These are phyloP conservation scores for Intellagama lesueurii DNA, from an alignment of 2,797 vertebrate species.

Conservation along the genomic window DNA sequence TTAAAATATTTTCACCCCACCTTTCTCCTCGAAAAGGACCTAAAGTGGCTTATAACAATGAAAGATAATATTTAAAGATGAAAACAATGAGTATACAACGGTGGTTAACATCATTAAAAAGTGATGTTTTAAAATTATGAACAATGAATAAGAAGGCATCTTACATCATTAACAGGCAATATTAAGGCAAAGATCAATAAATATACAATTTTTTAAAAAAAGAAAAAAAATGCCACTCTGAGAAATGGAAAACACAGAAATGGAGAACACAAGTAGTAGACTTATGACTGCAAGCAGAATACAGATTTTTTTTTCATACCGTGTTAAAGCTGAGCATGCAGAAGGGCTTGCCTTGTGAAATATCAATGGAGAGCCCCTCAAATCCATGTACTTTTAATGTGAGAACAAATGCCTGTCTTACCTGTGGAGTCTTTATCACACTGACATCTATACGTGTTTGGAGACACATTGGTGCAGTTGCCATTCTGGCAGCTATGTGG, in stretches of 20 bases:
- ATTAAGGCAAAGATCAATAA: too few species aligned
- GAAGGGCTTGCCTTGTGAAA: background rate
- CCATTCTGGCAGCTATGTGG: slow-evolving; percentile 78
- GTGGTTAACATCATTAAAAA: too few species aligned
- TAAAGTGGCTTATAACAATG: too few species aligned
- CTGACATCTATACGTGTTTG: slow-evolving; percentile 80
- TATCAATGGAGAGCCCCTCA: background rate
- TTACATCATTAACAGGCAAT: too few species aligned
- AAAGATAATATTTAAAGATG: too few species aligned
- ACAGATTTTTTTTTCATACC: background rate
- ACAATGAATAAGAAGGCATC: too few species aligned
- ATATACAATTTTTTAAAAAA: too few species aligned
- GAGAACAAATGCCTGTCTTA: slow-evolving; percentile 51
- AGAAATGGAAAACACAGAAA: background rate
- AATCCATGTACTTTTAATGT: background rate
- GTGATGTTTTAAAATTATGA: too few species aligned
- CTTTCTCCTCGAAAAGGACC: too few species aligned
- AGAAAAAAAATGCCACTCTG: too few species aligned
- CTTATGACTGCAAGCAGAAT: background rate
- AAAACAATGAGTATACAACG: too few species aligned
- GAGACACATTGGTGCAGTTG: slow-evolving; percentile 74
- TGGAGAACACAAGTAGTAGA: background rate
- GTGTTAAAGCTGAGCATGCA: background rate
- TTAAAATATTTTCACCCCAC: too few species aligned
- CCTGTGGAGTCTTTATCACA: slow-evolving; percentile 69